Conservation (phyloP, 2,888 invertebrate genomes). For the Philaethria dido region DNA sequence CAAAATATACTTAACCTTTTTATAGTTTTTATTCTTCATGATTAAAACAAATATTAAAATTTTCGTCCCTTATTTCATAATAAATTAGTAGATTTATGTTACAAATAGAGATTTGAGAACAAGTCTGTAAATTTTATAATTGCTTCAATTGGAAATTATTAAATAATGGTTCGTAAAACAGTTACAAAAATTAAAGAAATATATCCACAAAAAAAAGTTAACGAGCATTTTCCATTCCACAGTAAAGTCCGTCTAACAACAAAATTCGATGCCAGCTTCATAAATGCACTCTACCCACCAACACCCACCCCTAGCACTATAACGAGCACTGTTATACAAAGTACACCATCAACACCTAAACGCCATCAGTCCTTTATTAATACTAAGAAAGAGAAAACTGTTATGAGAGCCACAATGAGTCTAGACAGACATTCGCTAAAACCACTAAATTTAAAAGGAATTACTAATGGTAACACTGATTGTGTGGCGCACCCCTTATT, state of each 20-base stretch:
- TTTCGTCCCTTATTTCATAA: no score
- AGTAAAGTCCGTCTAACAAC: conserved; percentile 75
- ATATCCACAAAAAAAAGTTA: neutral
- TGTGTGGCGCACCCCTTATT: conserved; percentile 63
- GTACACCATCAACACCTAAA: conserved; percentile 58
- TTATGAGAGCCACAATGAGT: conserved; percentile 65
- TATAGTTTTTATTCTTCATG: no score
- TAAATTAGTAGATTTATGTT: no score
- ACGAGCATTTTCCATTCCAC: conserved; percentile 23
- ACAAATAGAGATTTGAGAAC: no score
- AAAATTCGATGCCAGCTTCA: conserved; percentile 76
- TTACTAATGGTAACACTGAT: conserved; percentile 68
- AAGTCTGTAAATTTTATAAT: no score
- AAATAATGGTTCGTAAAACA: no score
- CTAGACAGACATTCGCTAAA: conserved; percentile 69
- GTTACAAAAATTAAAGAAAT: no score
- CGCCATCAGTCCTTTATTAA: conserved; percentile 69
- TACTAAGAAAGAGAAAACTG: conserved; percentile 55
- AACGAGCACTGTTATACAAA: conserved; percentile 52
- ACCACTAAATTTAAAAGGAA: conserved; percentile 73
- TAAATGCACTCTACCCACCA: conserved; percentile 58
- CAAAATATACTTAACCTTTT: no score
- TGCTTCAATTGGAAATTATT: no score
- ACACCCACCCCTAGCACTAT: conserved; percentile 59
- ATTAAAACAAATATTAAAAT: no score